Evolutionary conservation across 2,797 vertebrate genomes (phyloP).

Genomic region (Microchirus variegatus): DNA sequence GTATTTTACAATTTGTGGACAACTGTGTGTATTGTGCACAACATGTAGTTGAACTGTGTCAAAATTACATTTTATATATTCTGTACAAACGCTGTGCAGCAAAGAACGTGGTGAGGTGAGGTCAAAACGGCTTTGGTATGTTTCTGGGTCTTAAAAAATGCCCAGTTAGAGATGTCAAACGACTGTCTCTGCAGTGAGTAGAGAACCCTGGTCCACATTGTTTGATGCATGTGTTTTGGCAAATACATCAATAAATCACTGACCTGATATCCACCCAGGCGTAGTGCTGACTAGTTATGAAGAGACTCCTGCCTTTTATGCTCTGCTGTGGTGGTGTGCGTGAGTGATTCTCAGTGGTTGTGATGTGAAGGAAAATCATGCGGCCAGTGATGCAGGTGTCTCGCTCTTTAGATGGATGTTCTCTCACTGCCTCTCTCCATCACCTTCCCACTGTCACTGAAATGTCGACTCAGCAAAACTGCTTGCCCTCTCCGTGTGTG

Average conservation of each 20-base stretch:
- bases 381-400: conserved; percentile 51
- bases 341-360: conserved; percentile 16
- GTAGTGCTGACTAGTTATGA: not conserved
- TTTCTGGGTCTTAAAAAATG: conserved; percentile 10
- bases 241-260: not conserved
- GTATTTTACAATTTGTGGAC: no score
- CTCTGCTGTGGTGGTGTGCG: conserved; percentile 5
- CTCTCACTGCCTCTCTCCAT: conserved; percentile 36
- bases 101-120: no score
- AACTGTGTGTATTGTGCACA: no score
- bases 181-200: conserved; percentile 27
- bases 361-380: conserved; percentile 53
- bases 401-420: conserved; percentile 50
- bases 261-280: no score
- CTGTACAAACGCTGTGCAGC: no score
- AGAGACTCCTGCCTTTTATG: not conserved
- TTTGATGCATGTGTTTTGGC: not conserved
- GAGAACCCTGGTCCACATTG: not conserved
- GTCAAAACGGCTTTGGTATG: no score
- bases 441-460: conserved; percentile 47
- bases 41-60: no score
- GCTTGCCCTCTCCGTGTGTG: not conserved
- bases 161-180: conserved; percentile 48
- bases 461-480: conserved; percentile 54
- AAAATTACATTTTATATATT: no score